Evolutionary conservation across 92 coral and sea anemone species (phyloP), one percentile per base, ranked within the genome.

Genomic region (Actinernus sp.): DNA sequence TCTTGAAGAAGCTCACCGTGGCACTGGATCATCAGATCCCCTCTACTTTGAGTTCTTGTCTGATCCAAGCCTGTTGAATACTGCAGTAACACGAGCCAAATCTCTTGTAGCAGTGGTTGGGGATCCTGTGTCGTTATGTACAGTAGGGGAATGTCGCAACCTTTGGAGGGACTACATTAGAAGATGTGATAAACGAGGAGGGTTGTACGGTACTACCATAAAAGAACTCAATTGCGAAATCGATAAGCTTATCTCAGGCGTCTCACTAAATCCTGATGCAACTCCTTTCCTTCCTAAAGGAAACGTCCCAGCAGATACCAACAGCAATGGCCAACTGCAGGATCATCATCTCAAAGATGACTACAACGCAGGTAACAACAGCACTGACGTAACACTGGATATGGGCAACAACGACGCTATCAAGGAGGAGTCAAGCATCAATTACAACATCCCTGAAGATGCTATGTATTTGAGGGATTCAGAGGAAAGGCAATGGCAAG

Each of bases 41-140:
- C 65, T 78, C 24, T 79, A 76, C 18, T 71, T 88, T 55, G 92
- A 90, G 76, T 90, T 90, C 25, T 63, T 90, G 48, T 80, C 96
- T 0, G 92, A 90, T 43, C 92, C 92, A 20, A 90, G 74, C 51
- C 73, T 93, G 4, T 61, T 93, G 30, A 80, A 91, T 66, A 93
- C 98, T 1, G 98, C 98, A 20, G 80, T 93, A 24, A 93, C 98
- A 14, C 89, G 98, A 20, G 98, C 98, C 18, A 77, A 82, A 72
- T 93, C 93, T 22, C 65, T 90, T 51, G 86, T 93, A 12, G 98
- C 94, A 11, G 98, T 93, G 3, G 92, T 93, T 12, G 98, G 97
- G n/a, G 98, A 93, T 26, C 98, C 98, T 9, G 82, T 93, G 7
- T 83, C 97, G 8, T 82, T 93, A 19, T 93, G 97, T 55, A 88